Conservation (phyloP, 1,140 invertebrate species). For the Helicoverpa armigera region DNA sequence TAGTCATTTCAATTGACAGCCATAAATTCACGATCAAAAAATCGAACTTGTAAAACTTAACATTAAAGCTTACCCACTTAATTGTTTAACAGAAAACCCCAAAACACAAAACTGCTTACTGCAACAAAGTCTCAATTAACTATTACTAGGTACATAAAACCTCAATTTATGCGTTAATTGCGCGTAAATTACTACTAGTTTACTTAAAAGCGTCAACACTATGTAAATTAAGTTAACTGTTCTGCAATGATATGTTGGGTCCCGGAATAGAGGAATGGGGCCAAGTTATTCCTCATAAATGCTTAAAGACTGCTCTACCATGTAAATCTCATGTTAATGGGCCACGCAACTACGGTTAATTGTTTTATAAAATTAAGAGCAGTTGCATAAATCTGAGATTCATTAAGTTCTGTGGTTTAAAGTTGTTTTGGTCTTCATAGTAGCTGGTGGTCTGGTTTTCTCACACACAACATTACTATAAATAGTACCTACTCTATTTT, state of each 20-base stretch:
- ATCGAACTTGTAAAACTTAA: too few relatives aligned
- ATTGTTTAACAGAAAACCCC: too few relatives aligned
- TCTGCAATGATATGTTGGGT: slow-evolving; percentile 42
- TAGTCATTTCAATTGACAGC: too few relatives aligned
- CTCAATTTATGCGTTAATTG: background rate
- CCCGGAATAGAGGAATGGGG: slow-evolving; percentile 7
- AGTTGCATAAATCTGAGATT: slow-evolving; percentile 33
- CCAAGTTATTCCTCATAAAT: slow-evolving; percentile 46
- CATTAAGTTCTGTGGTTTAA: slow-evolving; percentile 22
- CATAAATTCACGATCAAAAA: too few relatives aligned
- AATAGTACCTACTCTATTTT: too few relatives aligned
- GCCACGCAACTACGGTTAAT: slow-evolving; percentile 38
- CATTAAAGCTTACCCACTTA: too few relatives aligned
- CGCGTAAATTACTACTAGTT: slow-evolving; percentile 3
- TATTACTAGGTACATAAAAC: background rate
- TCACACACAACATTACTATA: too few relatives aligned
- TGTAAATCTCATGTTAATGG: slow-evolving; percentile 45
- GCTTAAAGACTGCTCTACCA: slow-evolving; percentile 39
- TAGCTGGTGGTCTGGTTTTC: too few relatives aligned
- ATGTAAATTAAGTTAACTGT: slow-evolving; percentile 52
- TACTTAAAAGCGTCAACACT: slow-evolving; percentile 29
- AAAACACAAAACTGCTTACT: too few relatives aligned
- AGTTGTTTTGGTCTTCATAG: background rate
- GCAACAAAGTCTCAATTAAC: background rate
- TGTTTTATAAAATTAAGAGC: slow-evolving; percentile 44